Conservation (phyloP, 2,888 invertebrate genomes). For the Ommatoiulus sabulosus region DNA sequence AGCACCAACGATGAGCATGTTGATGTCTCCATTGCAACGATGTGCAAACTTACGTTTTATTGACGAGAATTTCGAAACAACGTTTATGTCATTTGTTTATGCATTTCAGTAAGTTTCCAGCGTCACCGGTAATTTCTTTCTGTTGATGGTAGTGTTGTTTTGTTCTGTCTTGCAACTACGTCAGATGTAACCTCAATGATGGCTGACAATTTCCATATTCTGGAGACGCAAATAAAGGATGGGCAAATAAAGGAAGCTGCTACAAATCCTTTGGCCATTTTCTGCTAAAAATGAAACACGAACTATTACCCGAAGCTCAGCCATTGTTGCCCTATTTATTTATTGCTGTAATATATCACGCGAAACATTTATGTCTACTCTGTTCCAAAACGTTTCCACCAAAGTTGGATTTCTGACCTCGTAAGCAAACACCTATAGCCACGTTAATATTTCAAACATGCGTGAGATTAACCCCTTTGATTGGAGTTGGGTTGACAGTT, state of each 20-base stretch:
- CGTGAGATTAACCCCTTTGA: background rate
- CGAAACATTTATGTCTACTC: background rate
- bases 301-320: background rate
- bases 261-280: background rate
- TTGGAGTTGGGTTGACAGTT: background rate
- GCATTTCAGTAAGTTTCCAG: background rate
- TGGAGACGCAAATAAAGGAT: background rate
- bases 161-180: background rate
- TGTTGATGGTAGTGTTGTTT: background rate
- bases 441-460: background rate
- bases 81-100: background rate
- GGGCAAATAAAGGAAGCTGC: background rate
- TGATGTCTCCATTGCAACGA: background rate
- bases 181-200: background rate
- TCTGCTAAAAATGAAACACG: constrained; percentile 23
- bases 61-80: background rate
- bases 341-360: background rate
- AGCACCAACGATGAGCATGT: background rate
- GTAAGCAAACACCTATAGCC: background rate
- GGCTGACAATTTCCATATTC: background rate
- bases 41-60: background rate
- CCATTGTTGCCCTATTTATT: background rate
- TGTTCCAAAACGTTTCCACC: background rate
- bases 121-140: background rate
- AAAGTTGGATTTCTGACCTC: background rate